Conservation (phyloP, 2,113 vertebrate genomes). For the Eonycteris spelaea region DNA sequence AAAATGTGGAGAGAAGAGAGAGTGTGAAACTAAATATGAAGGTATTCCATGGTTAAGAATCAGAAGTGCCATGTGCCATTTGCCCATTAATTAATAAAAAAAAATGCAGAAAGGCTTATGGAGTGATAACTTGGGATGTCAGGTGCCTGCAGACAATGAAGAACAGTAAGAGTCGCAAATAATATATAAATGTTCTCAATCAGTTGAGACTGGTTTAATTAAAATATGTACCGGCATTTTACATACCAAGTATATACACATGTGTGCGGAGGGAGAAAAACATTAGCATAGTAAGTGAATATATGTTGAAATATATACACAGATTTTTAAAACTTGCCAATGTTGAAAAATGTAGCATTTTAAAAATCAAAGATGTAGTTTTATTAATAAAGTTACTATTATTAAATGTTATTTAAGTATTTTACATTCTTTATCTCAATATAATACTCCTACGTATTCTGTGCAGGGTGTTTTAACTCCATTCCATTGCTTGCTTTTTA, state of each 20-base stretch:
- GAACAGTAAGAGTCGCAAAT: neutral
- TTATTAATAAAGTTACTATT: neutral
- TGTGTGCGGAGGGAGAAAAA: neutral
- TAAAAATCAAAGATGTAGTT: neutral
- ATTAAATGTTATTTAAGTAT: neutral
- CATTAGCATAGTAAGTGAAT: neutral
- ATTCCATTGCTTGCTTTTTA: neutral
- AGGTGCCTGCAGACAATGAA: neutral
- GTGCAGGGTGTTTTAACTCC: neutral
- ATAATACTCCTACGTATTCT: neutral
- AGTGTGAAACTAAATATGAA: neutral
- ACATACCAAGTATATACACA: neutral
- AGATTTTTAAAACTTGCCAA: neutral
- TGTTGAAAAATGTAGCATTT: neutral
- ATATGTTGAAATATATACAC: neutral
- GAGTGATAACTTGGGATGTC: neutral
- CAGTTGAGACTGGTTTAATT: neutral
- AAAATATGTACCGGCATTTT: neutral
- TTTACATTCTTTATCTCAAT: neutral
- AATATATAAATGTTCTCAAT: neutral
- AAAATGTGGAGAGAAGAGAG: conserved; percentile 4
- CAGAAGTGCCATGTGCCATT: neutral
- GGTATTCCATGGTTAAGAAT: neutral
- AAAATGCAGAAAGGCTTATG: neutral
- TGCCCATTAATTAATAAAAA: neutral